These are phyloP conservation scores for Ciconia boyciana DNA, from an alignment of 2,113 vertebrate genomes.

Conservation along the genomic window DNA sequence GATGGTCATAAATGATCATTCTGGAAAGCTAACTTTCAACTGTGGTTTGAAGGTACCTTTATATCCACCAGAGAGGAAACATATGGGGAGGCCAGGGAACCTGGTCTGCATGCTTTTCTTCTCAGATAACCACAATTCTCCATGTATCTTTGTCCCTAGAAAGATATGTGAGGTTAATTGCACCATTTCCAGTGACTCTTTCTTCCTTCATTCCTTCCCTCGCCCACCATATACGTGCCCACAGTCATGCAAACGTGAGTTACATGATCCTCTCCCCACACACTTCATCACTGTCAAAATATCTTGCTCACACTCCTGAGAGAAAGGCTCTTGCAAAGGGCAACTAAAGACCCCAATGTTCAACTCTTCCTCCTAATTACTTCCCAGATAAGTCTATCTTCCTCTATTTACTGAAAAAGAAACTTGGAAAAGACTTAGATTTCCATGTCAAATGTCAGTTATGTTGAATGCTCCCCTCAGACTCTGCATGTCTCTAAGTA, in stretches of 20 bases:
- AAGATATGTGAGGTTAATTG: not conserved
- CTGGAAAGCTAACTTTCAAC: not conserved
- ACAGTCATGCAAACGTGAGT: not conserved
- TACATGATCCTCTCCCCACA: not conserved
- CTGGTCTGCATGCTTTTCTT: not conserved
- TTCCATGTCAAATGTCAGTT: not conserved
- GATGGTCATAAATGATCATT: not conserved
- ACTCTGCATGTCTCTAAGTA: not conserved
- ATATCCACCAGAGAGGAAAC: not conserved
- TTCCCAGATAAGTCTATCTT: not conserved
- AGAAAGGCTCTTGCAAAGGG: not conserved
- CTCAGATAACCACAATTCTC: not conserved
- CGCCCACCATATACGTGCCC: fast-evolving
- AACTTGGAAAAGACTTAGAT: not conserved
- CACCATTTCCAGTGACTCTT: not conserved
- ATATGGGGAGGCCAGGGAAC: not conserved
- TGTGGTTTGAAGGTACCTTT: not conserved
- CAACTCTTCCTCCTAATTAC: not conserved
- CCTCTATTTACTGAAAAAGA: not conserved
- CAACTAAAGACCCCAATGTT: not conserved
- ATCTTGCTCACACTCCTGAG: not conserved
- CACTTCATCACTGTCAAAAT: not conserved
- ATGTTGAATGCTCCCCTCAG: not conserved
- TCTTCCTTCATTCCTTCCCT: not conserved
- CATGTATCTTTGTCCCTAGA: not conserved